A percentile compares a stretch with the other conserved stretches of the same genome.
phyloP scores from a whole-genome alignment of 2,888 invertebrate species.

The Octodonta nipae region DNA sequence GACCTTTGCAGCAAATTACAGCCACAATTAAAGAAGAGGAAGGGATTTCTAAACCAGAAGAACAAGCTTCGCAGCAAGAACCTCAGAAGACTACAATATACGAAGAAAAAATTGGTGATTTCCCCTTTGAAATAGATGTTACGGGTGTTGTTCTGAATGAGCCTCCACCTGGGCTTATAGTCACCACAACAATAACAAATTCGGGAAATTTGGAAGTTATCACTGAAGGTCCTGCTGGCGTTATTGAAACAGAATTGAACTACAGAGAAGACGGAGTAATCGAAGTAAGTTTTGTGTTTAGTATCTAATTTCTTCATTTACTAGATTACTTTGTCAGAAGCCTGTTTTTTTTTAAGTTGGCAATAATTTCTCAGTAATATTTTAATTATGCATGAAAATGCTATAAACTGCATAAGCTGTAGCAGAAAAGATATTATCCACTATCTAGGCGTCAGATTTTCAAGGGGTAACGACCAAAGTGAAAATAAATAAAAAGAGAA shows the following conservation, averaged over 20 bases:
- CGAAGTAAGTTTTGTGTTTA: constrained; percentile 27
- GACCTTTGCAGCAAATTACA: too few relatives aligned
- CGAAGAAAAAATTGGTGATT: constrained; percentile 10
- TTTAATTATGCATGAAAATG: too few relatives aligned
- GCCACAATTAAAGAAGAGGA: too few relatives aligned
- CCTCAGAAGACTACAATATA: constrained; percentile 5
- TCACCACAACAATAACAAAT: constrained; percentile 28
- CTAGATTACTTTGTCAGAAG: too few relatives aligned
- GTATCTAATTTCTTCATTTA: too few relatives aligned
- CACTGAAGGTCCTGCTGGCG: constrained; percentile 31
- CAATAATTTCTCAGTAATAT: too few relatives aligned
- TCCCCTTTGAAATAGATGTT: constrained; percentile 20
- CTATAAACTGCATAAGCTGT: too few relatives aligned
- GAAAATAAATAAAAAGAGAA: too few relatives aligned
- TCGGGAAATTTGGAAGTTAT: constrained; percentile 31
- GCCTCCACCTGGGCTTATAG: constrained; percentile 23
- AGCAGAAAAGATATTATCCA: too few relatives aligned
- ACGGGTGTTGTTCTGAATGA: constrained; percentile 20
- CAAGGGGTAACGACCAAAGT: too few relatives aligned
- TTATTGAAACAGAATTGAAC: constrained; percentile 29
- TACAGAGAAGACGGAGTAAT: constrained; percentile 28
- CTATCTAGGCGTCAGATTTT: too few relatives aligned
- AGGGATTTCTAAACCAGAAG: constrained; percentile 1
- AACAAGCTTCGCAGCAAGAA: neutral
- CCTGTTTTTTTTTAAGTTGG: too few relatives aligned